Percentiles rank a stretch among this genome's conserved stretches.
Conservation (phyloP, 2,797 vertebrate species). For the Australoheros facetus region DNA sequence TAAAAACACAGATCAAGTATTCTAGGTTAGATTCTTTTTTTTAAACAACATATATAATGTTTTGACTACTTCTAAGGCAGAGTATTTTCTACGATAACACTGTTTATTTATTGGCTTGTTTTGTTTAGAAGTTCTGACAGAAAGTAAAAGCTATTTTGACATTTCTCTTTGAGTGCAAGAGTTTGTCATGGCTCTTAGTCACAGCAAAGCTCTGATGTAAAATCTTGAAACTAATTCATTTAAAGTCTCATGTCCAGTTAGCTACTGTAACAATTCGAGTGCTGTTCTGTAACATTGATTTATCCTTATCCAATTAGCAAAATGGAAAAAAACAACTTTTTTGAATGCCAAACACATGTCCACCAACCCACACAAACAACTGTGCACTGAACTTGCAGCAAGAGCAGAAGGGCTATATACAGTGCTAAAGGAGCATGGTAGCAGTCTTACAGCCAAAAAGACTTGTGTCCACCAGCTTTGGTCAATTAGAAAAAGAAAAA, state of each 20-base stretch:
- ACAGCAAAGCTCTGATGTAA: constrained; percentile 29
- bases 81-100: constrained; percentile 66
- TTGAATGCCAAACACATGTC: constrained; percentile 37
- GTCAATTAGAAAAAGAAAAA: constrained; percentile 12
- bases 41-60: constrained; percentile 44
- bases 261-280: constrained; percentile 6
- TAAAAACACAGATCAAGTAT: constrained; percentile 29
- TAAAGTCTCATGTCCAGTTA: constrained; percentile 29
- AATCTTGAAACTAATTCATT: constrained; percentile 20
- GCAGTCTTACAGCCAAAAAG: constrained; percentile 45
- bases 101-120: constrained; percentile 3
- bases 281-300: constrained; percentile 29
- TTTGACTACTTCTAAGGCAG: constrained; percentile 55
- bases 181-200: constrained; percentile 53
- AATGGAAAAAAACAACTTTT: not conserved
- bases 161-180: constrained; percentile 44
- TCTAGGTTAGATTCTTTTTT: constrained; percentile 42
- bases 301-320: constrained; percentile 33
- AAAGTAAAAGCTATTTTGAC: constrained; percentile 69
- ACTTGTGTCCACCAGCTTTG: constrained; percentile 66
- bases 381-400: constrained; percentile 66
- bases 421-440: constrained; percentile 51
- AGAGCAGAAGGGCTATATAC: constrained; percentile 75
- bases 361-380: constrained; percentile 50
- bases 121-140: constrained; percentile 25